Evolutionary conservation across 2,113 vertebrate genomes (phyloP), one percentile per base, ranked within the genome.

Genomic region (Pleuronectes platessa): DNA sequence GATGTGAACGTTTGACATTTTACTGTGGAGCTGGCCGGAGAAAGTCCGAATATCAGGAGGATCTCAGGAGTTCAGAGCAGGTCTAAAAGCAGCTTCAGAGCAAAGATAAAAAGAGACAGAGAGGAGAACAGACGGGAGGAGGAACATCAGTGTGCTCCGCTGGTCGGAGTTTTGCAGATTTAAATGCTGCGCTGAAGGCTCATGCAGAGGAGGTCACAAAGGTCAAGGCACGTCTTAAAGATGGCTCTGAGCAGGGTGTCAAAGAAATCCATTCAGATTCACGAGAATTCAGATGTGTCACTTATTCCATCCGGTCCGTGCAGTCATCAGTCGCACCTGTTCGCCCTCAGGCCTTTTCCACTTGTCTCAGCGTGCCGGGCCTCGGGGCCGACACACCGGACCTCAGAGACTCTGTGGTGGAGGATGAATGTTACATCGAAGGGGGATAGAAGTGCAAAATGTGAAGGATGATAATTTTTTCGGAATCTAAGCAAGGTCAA

Each of bases 341-440:
- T 76, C 66, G 59, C 55, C 64, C 58, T 71, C 54, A 20, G 66
- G 66, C 76, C 3, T 54, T 20, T 63, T 76, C 27, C 45, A 37
- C 45, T 31, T 37, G 53, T n/a, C 37, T 70, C 23, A 24, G 1
- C 18, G 17, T 42, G 26, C 37, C 17, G 5, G 27, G 65, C 72
- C 79, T 45, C 3, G 0, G 61, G 53, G 61, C 74, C 15, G 49
- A 78, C 69, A 14, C 35, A 61, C 67, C 24, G 49, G 49, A n/a
- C 61, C 26, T 3, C 24, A 47, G 17, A 35, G 68, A 64, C 60
- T 51, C 2, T 56, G 26, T 7, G 11, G 5, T 4, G 14, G 11
- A 3, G 35, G 15, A 67, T 58, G 17, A 53, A 71, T 42, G 45
- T 49, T 68, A 45, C 23, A 58, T 24, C 53, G 11, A 58, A 62